Evolutionary conservation across 2,797 vertebrate genomes (phyloP).

Genomic region (Tinamus major): DNA sequence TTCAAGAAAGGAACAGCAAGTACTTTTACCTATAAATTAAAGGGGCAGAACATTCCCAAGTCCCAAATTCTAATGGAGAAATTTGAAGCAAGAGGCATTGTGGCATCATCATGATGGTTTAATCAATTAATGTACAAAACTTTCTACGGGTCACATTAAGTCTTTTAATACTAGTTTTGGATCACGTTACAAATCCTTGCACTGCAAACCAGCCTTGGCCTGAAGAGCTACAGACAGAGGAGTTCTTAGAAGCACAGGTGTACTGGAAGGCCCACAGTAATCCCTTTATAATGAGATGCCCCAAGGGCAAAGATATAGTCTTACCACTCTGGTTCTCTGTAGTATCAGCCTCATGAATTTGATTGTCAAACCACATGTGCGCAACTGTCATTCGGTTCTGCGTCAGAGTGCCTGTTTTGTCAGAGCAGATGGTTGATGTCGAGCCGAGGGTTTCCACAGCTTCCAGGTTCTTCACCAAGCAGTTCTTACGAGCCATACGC

Average conservation of each 20-base stretch:
- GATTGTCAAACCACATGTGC: conserved; percentile 93
- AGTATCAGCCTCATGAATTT: conserved; percentile 90
- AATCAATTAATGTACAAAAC: neutral
- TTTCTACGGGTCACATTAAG: neutral
- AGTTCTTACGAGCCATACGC: conserved; percentile 98
- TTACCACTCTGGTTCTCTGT: conserved; percentile 92
- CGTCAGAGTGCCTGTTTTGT: conserved; percentile 90
- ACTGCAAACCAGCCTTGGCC: neutral
- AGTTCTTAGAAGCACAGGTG: neutral
- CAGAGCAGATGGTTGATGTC: conserved; percentile 90
- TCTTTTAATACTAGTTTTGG: neutral
- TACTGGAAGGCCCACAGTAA: neutral
- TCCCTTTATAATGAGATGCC: neutral
- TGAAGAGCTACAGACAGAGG: neutral
- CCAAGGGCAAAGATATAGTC: neutral
- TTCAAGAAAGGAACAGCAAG: neutral
- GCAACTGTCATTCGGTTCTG: conserved; percentile 92
- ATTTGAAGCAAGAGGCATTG: neutral
- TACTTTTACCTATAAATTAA: neutral
- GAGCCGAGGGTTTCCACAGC: conserved; percentile 95
- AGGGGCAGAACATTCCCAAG: neutral
- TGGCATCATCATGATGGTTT: neutral
- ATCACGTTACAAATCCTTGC: rapidly evolving
- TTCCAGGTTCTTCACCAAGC: conserved; percentile 95
- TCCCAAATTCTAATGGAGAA: neutral